These are phyloP conservation scores for Coracias cyanogaster DNA, from an alignment of 2,797 vertebrate genomes.

Conservation along the genomic window DNA sequence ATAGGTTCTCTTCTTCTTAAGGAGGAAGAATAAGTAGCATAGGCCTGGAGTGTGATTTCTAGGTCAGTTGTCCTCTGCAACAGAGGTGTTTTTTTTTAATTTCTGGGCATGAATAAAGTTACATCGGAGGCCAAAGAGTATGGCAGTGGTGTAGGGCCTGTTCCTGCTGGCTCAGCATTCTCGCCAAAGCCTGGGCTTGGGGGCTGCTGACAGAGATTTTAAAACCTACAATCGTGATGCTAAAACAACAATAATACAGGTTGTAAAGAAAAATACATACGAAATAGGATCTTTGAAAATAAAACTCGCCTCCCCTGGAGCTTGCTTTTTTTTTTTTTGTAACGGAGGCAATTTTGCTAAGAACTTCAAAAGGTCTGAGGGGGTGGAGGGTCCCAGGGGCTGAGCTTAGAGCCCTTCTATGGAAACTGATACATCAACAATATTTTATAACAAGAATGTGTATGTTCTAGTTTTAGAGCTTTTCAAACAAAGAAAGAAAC, in stretches of 20 bases:
- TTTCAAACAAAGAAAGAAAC: neutral
- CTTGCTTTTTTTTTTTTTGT: neutral
- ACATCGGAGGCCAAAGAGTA: neutral
- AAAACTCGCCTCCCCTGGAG: neutral
- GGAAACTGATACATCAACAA: neutral
- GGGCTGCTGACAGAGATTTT: neutral
- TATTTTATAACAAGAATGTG: neutral
- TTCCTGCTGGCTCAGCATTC: neutral
- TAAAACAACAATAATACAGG: neutral
- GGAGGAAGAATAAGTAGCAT: neutral
- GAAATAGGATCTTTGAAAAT: neutral
- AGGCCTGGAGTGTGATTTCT: neutral
- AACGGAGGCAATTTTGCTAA: neutral
- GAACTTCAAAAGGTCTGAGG: neutral
- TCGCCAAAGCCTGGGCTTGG: neutral
- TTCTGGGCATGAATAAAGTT: neutral
- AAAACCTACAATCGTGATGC: fast-evolving
- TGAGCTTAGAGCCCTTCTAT: neutral
- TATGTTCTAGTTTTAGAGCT: neutral
- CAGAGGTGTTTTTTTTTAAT: neutral
- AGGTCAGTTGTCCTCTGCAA: neutral
- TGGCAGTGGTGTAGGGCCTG: fast-evolving
- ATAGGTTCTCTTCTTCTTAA: neutral
- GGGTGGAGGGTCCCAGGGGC: neutral
- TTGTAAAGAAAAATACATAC: neutral